These are phyloP conservation scores for Reticulitermes speratus DNA, from an alignment of 1,140 invertebrate genomes.

Conservation along the genomic window DNA sequence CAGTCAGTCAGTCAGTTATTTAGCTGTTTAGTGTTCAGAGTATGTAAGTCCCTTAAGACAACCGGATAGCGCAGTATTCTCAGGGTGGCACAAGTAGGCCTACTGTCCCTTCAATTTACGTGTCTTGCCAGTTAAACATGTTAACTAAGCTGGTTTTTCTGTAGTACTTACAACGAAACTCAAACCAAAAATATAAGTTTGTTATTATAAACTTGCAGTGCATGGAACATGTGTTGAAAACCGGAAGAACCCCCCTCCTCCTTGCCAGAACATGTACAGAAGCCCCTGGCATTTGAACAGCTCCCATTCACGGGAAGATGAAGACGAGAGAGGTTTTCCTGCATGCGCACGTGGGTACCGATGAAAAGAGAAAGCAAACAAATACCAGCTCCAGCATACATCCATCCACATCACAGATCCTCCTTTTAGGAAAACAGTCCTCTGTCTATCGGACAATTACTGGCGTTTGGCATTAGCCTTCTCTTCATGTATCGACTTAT, in stretches of 20 bases:
- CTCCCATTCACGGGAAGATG: not conserved
- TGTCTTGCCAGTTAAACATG: not conserved
- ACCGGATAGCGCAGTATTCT: no score
- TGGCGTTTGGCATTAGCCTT: no score
- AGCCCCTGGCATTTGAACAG: not conserved
- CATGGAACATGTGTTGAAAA: conserved; percentile 11
- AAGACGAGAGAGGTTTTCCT: not conserved
- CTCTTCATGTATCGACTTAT: no score
- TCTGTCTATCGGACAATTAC: not conserved
- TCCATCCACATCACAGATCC: not conserved
- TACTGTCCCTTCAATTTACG: not conserved
- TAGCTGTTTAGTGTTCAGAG: no score
- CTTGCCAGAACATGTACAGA: not conserved
- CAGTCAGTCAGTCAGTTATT: no score
- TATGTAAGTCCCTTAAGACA: no score
- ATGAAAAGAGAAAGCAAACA: conserved; percentile 16
- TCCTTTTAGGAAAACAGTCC: not conserved
- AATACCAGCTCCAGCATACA: not conserved
- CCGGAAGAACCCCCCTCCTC: not conserved
- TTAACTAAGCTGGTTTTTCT: not conserved
- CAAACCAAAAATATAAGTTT: conserved; percentile 7
- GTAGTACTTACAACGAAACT: not conserved
- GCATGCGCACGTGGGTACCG: not conserved
- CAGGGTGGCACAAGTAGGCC: no score
- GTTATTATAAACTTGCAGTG: not conserved